Conservation (phyloP, 1,140 invertebrate species). For the Ceratina japonica region DNA sequence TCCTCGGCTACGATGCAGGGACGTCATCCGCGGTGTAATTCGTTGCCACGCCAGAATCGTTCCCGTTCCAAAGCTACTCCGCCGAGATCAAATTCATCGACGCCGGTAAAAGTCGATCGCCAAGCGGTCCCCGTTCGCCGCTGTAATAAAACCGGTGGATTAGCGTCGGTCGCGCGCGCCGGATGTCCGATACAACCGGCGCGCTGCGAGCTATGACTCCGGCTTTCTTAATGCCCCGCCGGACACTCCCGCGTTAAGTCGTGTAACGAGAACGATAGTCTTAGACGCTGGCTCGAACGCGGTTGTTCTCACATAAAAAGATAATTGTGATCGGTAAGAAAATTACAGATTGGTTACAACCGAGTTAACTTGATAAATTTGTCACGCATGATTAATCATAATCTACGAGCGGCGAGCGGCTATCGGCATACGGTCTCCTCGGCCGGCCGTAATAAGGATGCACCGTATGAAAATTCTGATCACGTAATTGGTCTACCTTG, state of each 20-base stretch:
- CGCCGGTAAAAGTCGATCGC: background rate
- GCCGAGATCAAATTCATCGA: conserved; percentile 32
- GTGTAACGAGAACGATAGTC: conserved; percentile 22
- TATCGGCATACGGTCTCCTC: background rate
- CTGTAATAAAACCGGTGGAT: background rate
- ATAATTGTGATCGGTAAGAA: conserved; percentile 27
- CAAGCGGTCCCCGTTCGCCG: background rate
- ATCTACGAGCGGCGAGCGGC: background rate
- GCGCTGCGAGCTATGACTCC: too few relatives aligned
- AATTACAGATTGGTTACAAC: conserved; percentile 32
- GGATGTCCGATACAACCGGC: background rate
- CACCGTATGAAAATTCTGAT: background rate
- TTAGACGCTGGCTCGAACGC: background rate
- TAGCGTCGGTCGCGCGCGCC: background rate
- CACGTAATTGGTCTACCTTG: background rate
- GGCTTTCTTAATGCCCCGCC: background rate
- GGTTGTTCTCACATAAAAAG: background rate
- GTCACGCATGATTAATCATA: conserved; percentile 27
- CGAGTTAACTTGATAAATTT: conserved; percentile 30
- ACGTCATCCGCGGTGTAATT: conserved; percentile 62
- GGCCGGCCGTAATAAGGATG: conserved; percentile 5
- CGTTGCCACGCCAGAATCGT: conserved; percentile 54
- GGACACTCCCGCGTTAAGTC: background rate
- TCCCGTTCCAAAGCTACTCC: conserved; percentile 25
- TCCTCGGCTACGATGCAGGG: conserved; percentile 65